Conservation (phyloP, 1,140 invertebrate species). For the Battus philenor region DNA sequence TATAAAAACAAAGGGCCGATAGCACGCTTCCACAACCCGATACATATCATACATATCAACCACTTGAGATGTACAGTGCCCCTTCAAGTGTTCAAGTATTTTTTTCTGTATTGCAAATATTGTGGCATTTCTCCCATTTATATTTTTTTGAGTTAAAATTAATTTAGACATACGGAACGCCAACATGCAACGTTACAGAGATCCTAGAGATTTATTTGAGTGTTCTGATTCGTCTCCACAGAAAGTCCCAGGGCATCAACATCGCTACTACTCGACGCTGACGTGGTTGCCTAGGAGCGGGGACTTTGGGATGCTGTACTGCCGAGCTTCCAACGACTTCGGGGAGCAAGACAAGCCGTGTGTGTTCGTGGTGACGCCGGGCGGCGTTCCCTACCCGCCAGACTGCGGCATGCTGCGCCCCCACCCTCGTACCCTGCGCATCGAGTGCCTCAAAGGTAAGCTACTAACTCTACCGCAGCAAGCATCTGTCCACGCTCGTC, state of each 20-base stretch:
- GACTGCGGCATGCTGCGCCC: slow-evolving; percentile 40
- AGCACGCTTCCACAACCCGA: no score
- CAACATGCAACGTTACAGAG: no score
- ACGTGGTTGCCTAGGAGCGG: slow-evolving; percentile 47
- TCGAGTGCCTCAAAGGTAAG: slow-evolving; percentile 56
- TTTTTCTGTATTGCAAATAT: no score
- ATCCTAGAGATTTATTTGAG: no score
- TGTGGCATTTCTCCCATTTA: no score
- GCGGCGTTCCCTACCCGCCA: slow-evolving; percentile 38
- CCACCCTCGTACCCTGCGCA: slow-evolving; percentile 31
- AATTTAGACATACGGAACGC: no score
- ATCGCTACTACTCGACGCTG: slow-evolving; percentile 49
- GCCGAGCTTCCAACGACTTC: slow-evolving; percentile 50
- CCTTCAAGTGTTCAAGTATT: no score
- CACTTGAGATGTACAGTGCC: no score
- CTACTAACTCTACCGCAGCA: slow-evolving; percentile 1
- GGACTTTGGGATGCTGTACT: slow-evolving; percentile 44
- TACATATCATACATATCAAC: no score
- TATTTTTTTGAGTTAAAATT: no score
- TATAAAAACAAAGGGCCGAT: no score
- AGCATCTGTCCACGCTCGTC: no score
- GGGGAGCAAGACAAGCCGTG: slow-evolving; percentile 57
- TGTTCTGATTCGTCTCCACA: slow-evolving; percentile 26
- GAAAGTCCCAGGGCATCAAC: slow-evolving; percentile 40
- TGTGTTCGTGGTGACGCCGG: slow-evolving; percentile 34